Evolutionary conservation across 1,140 invertebrate species (phyloP).

Genomic region (Ooceraea biroi): DNA sequence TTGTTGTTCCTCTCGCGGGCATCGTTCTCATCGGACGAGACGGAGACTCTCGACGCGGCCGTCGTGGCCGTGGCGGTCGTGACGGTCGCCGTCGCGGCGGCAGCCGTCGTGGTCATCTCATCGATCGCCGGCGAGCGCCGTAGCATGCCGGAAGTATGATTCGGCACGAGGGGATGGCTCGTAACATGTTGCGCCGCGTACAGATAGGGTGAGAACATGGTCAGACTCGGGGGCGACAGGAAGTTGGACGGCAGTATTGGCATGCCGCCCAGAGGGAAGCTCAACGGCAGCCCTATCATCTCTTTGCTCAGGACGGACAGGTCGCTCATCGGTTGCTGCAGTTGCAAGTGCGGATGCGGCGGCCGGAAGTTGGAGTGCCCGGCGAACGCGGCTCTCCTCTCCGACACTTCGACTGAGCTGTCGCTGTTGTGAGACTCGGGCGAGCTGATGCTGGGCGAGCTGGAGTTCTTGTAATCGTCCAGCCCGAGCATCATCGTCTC

Average conservation of each 20-base stretch:
- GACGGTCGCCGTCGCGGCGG: slow-evolving; percentile 58
- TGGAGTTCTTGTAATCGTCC: slow-evolving; percentile 89
- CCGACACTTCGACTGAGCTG: slow-evolving; percentile 89
- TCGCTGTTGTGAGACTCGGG: slow-evolving; percentile 93
- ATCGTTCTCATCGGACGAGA: slow-evolving; percentile 58
- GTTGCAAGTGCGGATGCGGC: slow-evolving; percentile 77
- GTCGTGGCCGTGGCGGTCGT: slow-evolving; percentile 46
- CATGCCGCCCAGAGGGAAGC: slow-evolving; percentile 79
- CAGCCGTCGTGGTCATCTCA: slow-evolving; percentile 48
- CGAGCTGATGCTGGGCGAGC: slow-evolving; percentile 90
- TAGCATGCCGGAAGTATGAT: slow-evolving; percentile 70
- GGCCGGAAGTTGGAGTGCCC: slow-evolving; percentile 80
- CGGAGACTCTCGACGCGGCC: slow-evolving; percentile 53
- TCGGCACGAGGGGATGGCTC: slow-evolving; percentile 88
- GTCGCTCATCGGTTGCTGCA: slow-evolving; percentile 79
- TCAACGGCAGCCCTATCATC: slow-evolving; percentile 76
- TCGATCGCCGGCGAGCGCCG: slow-evolving; percentile 59
- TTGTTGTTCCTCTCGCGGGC: slow-evolving; percentile 83
- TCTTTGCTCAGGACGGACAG: slow-evolving; percentile 77
- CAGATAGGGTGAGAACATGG: slow-evolving; percentile 87
- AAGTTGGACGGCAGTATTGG: slow-evolving; percentile 89
- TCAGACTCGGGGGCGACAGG: slow-evolving; percentile 88
- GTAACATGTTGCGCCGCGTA: slow-evolving; percentile 77
- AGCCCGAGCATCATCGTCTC: slow-evolving; percentile 87
- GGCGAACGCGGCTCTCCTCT: slow-evolving; percentile 84